Percentiles rank a stretch among this genome's conserved stretches.
phyloP scores from a whole-genome alignment of 2,888 invertebrate species.

The Lasioglossum marginatum region DNA sequence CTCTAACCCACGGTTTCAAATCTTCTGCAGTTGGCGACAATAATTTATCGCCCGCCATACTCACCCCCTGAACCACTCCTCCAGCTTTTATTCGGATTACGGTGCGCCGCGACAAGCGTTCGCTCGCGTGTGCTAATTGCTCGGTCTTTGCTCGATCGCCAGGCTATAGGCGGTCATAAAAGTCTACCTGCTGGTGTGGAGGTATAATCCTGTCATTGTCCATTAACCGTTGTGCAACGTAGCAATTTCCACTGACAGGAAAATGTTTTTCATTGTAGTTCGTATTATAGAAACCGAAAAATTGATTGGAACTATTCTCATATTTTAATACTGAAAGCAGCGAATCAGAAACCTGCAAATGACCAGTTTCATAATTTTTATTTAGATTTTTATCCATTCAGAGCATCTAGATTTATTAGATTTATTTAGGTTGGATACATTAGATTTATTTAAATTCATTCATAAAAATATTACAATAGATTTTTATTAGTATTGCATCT shows the following conservation, averaged over 20 bases:
- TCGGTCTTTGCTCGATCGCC: neutral
- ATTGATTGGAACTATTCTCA: neutral
- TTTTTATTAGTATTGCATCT: neutral
- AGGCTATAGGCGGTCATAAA: neutral
- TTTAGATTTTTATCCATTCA: neutral
- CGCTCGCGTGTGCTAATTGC: conserved; percentile 33
- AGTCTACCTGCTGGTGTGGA: neutral
- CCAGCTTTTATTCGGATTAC: conserved; percentile 39
- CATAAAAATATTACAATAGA: neutral
- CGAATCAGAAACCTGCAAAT: neutral
- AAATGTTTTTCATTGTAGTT: neutral
- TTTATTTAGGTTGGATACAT: no score
- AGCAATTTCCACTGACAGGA: neutral
- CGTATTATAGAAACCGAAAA: neutral
- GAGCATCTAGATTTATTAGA: neutral
- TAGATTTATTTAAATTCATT: neutral
- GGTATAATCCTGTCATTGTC: neutral
- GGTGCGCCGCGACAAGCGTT: conserved; percentile 18
- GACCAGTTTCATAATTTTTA: neutral
- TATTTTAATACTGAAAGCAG: neutral
- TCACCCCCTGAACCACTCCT: neutral
- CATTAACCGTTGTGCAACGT: neutral
- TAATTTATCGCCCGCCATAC: conserved; percentile 42
- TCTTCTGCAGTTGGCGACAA: conserved; percentile 12
- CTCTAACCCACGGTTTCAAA: conserved; percentile 25